Evolutionary conservation across 2,797 vertebrate genomes (phyloP).

Genomic region (Agapornis canus): DNA sequence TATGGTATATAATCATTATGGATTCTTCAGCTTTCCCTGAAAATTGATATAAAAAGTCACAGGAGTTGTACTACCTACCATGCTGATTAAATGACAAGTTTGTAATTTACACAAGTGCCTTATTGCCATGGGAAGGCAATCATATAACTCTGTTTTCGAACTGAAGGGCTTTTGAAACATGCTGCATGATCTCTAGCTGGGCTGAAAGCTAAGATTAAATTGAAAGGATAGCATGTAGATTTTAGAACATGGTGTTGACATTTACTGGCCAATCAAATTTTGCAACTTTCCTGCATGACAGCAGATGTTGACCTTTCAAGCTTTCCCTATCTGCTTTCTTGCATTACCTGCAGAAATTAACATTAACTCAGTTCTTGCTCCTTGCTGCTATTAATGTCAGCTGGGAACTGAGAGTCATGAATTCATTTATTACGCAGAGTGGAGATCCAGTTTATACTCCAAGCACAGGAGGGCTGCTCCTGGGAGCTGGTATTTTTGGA

Average conservation of each 20-base stretch:
- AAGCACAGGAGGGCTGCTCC: constrained; percentile 76
- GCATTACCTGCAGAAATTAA: constrained; percentile 84
- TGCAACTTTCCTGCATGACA: constrained; percentile 76
- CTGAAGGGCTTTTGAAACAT: constrained; percentile 77
- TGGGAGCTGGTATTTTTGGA: constrained; percentile 84
- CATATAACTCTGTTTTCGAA: constrained; percentile 77
- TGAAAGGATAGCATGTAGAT: constrained; percentile 78
- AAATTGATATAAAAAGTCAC: constrained; percentile 72
- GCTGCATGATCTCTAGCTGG: constrained; percentile 73
- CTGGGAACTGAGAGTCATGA: constrained; percentile 82
- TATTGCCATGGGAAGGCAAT: constrained; percentile 81
- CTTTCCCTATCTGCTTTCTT: constrained; percentile 76
- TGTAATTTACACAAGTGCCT: constrained; percentile 81
- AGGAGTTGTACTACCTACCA: constrained; percentile 75
- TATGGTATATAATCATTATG: constrained; percentile 79
- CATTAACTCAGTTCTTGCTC: constrained; percentile 77
- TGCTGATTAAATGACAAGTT: constrained; percentile 83
- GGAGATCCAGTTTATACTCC: constrained; percentile 76
- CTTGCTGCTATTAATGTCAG: constrained; percentile 79
- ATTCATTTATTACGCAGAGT: constrained; percentile 80
- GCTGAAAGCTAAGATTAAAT: constrained; percentile 79
- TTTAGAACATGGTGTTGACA: constrained; percentile 81
- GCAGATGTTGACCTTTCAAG: constrained; percentile 84
- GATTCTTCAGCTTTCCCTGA: constrained; percentile 75
- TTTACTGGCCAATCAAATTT: constrained; percentile 82